phyloP scores from a whole-genome alignment of 2,888 invertebrate genomes.

The Myopa tessellatipennis region DNA sequence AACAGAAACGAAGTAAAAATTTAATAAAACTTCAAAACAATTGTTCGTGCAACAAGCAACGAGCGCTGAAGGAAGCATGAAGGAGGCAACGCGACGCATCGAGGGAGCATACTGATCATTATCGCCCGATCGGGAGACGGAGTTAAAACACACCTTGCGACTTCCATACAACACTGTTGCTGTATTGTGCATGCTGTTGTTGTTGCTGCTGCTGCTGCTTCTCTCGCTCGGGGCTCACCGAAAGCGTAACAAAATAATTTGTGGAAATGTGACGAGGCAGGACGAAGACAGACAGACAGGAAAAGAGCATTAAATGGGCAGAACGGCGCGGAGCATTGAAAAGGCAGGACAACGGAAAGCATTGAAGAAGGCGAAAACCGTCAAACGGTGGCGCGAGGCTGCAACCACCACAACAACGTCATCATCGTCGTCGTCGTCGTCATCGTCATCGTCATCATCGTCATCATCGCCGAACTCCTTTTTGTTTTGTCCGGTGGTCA shows the following conservation, averaged over 20 bases:
- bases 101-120: slow-evolving; percentile 42
- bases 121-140: slow-evolving; percentile 40
- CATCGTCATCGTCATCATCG: too few relatives aligned
- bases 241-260: slow-evolving; percentile 63
- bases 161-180: not conserved
- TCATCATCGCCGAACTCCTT: too few relatives aligned
- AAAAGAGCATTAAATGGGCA: not conserved
- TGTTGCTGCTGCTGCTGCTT: not conserved
- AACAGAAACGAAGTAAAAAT: not conserved
- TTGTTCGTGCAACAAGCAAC: not conserved
- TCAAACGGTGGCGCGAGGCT: not conserved
- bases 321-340: not conserved
- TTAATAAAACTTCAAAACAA: slow-evolving; percentile 7
- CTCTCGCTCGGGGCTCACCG: slow-evolving; percentile 43
- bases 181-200: not conserved
- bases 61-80: not conserved
- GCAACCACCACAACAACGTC: not conserved
- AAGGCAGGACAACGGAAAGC: not conserved
- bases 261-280: slow-evolving; percentile 42
- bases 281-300: not conserved
- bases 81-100: not conserved
- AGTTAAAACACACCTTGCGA: slow-evolving; percentile 17
- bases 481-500: too few relatives aligned
- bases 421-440: too few relatives aligned
- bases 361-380: not conserved